These are phyloP conservation scores for Amblyornis subalaris DNA, from an alignment of 2,113 vertebrate species.

Conservation along the genomic window DNA sequence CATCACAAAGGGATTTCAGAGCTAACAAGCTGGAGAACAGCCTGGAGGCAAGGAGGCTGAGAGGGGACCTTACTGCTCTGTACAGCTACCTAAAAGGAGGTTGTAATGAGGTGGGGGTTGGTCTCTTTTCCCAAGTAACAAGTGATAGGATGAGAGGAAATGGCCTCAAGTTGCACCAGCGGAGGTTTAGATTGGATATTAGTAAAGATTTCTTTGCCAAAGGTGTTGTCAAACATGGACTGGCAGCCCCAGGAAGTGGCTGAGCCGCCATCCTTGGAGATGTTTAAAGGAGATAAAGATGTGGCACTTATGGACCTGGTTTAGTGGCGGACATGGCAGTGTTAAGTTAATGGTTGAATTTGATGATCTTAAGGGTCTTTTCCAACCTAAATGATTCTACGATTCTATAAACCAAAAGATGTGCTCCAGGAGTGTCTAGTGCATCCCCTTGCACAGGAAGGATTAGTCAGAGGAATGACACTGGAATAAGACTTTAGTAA, in stretches of 20 bases:
- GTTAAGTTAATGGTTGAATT: background rate
- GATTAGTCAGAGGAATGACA: background rate
- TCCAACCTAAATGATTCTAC: background rate
- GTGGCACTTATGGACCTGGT: background rate
- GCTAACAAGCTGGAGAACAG: background rate
- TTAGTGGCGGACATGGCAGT: background rate
- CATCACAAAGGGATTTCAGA: background rate
- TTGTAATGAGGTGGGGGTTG: background rate
- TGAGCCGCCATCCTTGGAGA: background rate
- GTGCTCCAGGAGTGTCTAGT: background rate
- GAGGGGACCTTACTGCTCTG: background rate
- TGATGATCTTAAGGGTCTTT: background rate
- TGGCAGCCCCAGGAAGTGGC: background rate
- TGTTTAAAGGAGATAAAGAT: background rate
- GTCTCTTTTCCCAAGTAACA: background rate
- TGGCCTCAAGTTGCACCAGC: rapidly evolving
- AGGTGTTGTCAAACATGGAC: rapidly evolving
- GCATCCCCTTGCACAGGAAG: background rate
- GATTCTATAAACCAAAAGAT: background rate
- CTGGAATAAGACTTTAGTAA: background rate
- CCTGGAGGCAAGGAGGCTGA: background rate
- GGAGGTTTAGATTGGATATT: background rate
- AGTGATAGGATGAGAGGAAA: background rate
- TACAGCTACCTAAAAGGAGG: background rate
- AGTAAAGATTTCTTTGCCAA: background rate